Percentiles rank a stretch among this genome's conserved stretches.
phyloP scores from a whole-genome alignment of 2,888 invertebrate species.

The Leptarthrus brevirostris region DNA sequence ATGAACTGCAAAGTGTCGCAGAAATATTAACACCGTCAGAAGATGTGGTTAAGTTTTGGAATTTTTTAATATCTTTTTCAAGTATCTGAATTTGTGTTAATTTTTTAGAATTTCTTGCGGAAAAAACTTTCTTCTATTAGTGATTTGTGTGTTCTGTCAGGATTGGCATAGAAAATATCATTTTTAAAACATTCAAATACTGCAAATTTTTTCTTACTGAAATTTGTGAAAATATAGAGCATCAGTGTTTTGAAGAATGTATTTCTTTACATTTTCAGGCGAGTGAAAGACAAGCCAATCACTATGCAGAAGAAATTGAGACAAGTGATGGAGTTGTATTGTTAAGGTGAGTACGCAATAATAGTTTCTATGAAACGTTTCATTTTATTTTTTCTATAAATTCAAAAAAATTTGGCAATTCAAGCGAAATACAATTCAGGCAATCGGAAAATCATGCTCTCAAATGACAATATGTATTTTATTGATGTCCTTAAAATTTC shows the following conservation, averaged over 20 bases:
- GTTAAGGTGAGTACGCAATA: slow-evolving; percentile 50
- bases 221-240: no score
- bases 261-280: slow-evolving; percentile 45
- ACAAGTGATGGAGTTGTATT: slow-evolving; percentile 51
- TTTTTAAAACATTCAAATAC: no score
- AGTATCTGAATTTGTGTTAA: background rate
- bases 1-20: slow-evolving; percentile 13
- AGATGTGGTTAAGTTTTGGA: background rate
- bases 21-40: slow-evolving; percentile 3
- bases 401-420: slow-evolving; percentile 8
- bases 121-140: background rate
- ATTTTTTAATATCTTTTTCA: no score
- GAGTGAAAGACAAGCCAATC: slow-evolving; percentile 42
- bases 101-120: slow-evolving; percentile 2
- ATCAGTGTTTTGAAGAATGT: no score
- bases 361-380: no score
- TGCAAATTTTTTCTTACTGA: no score
- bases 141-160: background rate
- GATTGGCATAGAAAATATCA: background rate
- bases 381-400: no score
- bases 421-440: no score
- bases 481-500: no score
- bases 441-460: no score
- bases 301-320: slow-evolving; percentile 51
- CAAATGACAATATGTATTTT: no score